A percentile compares a stretch with the other conserved stretches of the same genome.
These are phyloP conservation scores for Rhingia rostrata DNA, from an alignment of 2,888 invertebrate species.

Conservation along the genomic window DNA sequence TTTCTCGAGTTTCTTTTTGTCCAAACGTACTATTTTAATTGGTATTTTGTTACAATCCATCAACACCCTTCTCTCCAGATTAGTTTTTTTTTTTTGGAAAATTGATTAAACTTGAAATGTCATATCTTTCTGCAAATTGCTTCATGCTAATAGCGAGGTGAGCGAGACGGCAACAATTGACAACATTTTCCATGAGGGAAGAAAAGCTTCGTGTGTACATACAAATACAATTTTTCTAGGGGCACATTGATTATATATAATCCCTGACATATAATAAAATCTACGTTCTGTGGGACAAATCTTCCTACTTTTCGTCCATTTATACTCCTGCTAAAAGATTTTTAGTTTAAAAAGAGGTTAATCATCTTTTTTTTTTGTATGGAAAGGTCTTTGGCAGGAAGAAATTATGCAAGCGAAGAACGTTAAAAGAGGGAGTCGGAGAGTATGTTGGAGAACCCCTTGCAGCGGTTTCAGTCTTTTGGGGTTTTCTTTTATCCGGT, in stretches of 20 bases:
- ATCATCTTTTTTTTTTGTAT: neutral
- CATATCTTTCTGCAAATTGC: constrained; percentile 40
- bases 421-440: neutral
- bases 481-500: constrained; percentile 49
- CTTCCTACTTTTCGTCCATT: constrained; percentile 35
- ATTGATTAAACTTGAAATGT: constrained; percentile 57
- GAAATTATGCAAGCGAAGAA: constrained; percentile 13
- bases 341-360: constrained; percentile 40
- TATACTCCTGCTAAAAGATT: neutral
- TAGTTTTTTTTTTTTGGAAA: neutral
- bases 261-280: neutral
- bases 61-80: too few relatives aligned
- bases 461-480: constrained; percentile 13
- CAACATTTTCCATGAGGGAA: constrained; percentile 54
- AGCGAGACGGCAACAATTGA: constrained; percentile 57
- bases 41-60: too few relatives aligned
- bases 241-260: constrained; percentile 16
- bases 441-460: constrained; percentile 5
- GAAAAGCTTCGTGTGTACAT: constrained; percentile 60
- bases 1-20: too few relatives aligned
- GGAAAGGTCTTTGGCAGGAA: neutral
- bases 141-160: constrained; percentile 1
- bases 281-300: constrained; percentile 11
- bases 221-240: constrained; percentile 45
- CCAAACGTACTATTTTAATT: too few relatives aligned